Base-by-base conservation (phyloP, 2,888 invertebrate genomes). In the Drosophila testacea region DNA sequence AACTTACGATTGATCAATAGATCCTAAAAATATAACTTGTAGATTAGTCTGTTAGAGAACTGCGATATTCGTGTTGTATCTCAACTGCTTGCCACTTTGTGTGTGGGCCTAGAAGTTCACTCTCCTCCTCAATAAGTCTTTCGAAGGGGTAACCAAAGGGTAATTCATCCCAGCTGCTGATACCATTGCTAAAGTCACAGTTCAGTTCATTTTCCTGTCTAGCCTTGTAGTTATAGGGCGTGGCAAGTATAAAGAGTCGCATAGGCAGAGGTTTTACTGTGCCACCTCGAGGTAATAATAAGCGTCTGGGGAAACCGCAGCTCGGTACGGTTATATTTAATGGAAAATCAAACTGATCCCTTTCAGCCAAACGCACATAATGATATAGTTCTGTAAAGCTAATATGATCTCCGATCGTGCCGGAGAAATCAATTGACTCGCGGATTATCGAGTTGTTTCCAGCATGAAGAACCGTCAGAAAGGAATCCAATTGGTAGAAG, bases 91-190 rank as follows among this genome's bases (percentile, higher is more conserved):
- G 73, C 68, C 84, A 73, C 54, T 51, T 64, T 2, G 64, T 54
- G 55, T 81, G 69, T 0, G 57, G 30, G 1, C 59, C 71, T 78
- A 92, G 93, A 38, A 77, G 47, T 4, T 92, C 91, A 22, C 94
- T 92, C 34, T 94, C 92, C 34, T 94, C 92, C 93, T 92, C 92
- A 79, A 95, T 93, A 6, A 93, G 93, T 73, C 95, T 94, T 89
- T 96, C 96, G 82, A 96, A 94, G 69, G 96, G 96, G 93, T 94
- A 96, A 52, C 95, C 95, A 69, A 94, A 92, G 27, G 95, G 94
- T 87, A 94, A 93, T 6, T 93, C 73, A 74, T 94, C 93, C 72
- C 93, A 93, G 57, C 93, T 92, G 71, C 91, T 92, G 1, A 83
- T 47, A 1, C 77, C 80, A 6, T 51, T 54, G 27, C 67, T 67